These are phyloP conservation scores for roundworm (Caenorhabditis elegans) DNA, from an alignment of 1,140 invertebrate species.

Conservation along the genomic window WBcel235 BX284606.5:13226501-13227000, in stretches of 20 bases:
- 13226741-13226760: too few species aligned
- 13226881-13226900: neutral
- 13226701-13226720: too few species aligned
- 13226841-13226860: neutral
- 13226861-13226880: conserved; percentile 1
- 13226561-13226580: neutral
- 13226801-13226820: too few species aligned
- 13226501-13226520: neutral
- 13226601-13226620: neutral
- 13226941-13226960: neutral
- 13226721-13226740: too few species aligned
- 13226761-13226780: too few species aligned
- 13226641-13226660: neutral
- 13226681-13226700: too few species aligned
- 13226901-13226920: conserved; percentile 27
- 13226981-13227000: neutral
- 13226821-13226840: too few species aligned
- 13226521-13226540: neutral
- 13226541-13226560: neutral
- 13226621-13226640: neutral
- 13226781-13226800: too few species aligned
- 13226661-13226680: conserved; percentile 7
- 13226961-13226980: neutral
- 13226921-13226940: conserved; percentile 7
- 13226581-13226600: neutral